Conservation (phyloP, 2,888 invertebrate species). For the Conops quadrifasciatus region DNA sequence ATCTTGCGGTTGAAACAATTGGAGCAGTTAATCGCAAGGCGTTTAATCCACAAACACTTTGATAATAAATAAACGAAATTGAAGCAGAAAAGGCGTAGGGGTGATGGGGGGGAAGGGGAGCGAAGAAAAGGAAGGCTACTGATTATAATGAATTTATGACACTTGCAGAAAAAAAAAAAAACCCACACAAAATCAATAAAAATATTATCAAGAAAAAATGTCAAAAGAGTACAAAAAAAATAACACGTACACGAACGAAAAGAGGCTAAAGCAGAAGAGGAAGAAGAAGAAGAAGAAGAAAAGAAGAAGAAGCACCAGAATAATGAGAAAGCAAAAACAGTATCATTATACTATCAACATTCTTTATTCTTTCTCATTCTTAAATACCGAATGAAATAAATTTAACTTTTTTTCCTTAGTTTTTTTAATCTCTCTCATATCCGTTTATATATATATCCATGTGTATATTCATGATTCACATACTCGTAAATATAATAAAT, state of each 20-base stretch:
- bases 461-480: conserved; percentile 58
- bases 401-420: not conserved
- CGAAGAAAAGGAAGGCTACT: too few relatives aligned
- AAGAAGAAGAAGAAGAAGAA: too few relatives aligned
- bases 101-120: not conserved
- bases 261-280: too few relatives aligned
- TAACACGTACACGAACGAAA: not conserved
- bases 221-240: not conserved
- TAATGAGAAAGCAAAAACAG: not conserved
- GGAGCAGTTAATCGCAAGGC: conserved; percentile 18
- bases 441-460: conserved; percentile 10
- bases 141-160: conserved; percentile 24
- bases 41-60: conserved; percentile 10
- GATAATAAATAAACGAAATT: too few relatives aligned
- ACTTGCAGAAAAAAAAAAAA: not conserved
- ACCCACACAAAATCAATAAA: not conserved
- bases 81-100: too few relatives aligned
- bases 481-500: too few relatives aligned
- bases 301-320: not conserved
- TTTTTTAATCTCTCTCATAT: not conserved
- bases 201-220: too few relatives aligned
- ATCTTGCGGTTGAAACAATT: conserved; percentile 14
- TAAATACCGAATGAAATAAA: too few relatives aligned
- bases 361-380: too few relatives aligned
- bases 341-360: not conserved